Evolutionary conservation across 2,888 invertebrate genomes (phyloP).

Genomic region (Eupithecia exiguata): DNA sequence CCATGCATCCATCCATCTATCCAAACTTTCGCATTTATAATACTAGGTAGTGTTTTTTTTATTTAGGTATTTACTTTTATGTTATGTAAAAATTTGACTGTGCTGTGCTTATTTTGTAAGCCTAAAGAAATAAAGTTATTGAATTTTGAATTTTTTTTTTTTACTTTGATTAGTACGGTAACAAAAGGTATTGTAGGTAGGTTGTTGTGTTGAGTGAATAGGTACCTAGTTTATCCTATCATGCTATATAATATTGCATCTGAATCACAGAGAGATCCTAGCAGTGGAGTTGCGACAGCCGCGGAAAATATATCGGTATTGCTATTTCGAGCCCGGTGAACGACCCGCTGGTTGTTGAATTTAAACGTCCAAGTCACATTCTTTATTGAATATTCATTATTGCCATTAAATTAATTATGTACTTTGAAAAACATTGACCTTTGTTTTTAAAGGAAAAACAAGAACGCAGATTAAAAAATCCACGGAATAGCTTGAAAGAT

Average conservation of each 20-base stretch:
- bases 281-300: slow-evolving; percentile 28
- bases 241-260: neutral
- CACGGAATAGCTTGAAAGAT: neutral
- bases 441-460: neutral
- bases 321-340: slow-evolving; percentile 48
- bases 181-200: no score
- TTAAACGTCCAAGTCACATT: slow-evolving; percentile 34
- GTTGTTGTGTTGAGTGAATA: no score
- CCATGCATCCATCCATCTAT: no score
- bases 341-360: slow-evolving; percentile 36
- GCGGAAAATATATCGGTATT: slow-evolving; percentile 40
- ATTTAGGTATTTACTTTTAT: no score
- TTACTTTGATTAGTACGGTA: no score
- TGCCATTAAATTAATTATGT: slow-evolving; percentile 31
- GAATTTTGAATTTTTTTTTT: no score
- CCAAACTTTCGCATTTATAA: no score
- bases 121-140: no score
- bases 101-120: no score
- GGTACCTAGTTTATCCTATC: neutral
- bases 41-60: no score
- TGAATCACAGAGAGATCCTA: slow-evolving; percentile 11
- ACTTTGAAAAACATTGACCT: neutral
- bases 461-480: neutral
- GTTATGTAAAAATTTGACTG: no score
- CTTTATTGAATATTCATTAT: slow-evolving; percentile 35